Evolutionary conservation across 2,113 vertebrate genomes (phyloP).

Genomic region (Noctilio leporinus): DNA sequence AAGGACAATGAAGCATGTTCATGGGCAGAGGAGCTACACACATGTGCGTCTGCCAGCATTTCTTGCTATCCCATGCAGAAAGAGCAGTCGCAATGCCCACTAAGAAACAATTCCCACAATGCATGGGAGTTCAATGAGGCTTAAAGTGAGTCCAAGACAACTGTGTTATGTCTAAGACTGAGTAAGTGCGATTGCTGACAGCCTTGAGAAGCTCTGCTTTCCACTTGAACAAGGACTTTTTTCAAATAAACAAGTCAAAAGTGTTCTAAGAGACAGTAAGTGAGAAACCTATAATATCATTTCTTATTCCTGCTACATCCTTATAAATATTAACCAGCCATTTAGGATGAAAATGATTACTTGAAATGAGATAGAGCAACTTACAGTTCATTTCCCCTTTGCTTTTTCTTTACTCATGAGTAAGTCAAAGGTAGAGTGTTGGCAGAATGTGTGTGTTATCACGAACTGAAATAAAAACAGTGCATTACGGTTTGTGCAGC

Average conservation of each 20-base stretch:
- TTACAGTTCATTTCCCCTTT: neutral
- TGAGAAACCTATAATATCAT: neutral
- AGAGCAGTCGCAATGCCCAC: neutral
- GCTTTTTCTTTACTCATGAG: neutral
- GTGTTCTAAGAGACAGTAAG: slow-evolving; percentile 1
- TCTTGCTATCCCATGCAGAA: neutral
- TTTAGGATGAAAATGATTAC: neutral
- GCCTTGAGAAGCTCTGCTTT: neutral
- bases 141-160: neutral
- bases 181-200: neutral
- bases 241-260: neutral
- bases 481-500: neutral
- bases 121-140: neutral
- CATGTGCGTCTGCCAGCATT: neutral
- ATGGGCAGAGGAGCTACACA: neutral
- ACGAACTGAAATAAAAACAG: slow-evolving; percentile 8
- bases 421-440: neutral
- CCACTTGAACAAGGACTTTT: neutral
- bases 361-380: neutral
- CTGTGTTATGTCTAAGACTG: neutral
- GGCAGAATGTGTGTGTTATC: neutral
- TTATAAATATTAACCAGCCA: neutral
- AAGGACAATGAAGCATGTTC: neutral
- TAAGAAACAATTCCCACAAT: neutral
- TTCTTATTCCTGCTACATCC: neutral